phyloP scores from a whole-genome alignment of 2,888 invertebrate species.

The Eupithecia pulchellata region DNA sequence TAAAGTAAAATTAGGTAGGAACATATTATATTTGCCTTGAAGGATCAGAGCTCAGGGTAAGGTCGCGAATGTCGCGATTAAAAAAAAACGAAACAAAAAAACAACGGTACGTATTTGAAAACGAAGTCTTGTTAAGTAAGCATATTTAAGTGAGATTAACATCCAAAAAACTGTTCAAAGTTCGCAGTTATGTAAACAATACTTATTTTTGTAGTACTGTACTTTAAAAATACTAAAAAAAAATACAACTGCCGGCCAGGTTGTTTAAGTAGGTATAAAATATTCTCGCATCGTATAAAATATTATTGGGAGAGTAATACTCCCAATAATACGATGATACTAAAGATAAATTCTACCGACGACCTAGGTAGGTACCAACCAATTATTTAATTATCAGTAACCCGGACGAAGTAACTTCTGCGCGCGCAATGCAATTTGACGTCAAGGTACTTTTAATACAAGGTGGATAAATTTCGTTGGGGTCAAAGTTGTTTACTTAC shows the following conservation, averaged over 20 bases:
- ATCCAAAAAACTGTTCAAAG: background rate
- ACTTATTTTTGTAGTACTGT: background rate
- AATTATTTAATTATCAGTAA: too few species aligned
- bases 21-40: background rate
- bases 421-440: conserved; percentile 16
- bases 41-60: background rate
- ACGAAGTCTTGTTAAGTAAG: background rate
- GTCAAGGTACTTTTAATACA: conserved; percentile 7
- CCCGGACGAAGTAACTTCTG: background rate
- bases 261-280: background rate
- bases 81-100: background rate
- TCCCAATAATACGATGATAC: background rate
- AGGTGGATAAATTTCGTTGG: background rate
- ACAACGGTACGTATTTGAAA: background rate
- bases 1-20: background rate
- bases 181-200: background rate
- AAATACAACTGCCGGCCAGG: too few species aligned
- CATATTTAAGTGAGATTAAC: background rate
- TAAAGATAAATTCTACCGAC: background rate
- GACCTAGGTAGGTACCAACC: background rate
- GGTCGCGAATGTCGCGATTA: background rate
- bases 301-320: too few species aligned
- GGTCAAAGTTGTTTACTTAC: background rate
- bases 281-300: background rate
- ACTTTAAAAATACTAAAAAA: too few species aligned